Conservation (phyloP, 92 coral and sea anemone genomes). For the Nematostella vectensis region DNA sequence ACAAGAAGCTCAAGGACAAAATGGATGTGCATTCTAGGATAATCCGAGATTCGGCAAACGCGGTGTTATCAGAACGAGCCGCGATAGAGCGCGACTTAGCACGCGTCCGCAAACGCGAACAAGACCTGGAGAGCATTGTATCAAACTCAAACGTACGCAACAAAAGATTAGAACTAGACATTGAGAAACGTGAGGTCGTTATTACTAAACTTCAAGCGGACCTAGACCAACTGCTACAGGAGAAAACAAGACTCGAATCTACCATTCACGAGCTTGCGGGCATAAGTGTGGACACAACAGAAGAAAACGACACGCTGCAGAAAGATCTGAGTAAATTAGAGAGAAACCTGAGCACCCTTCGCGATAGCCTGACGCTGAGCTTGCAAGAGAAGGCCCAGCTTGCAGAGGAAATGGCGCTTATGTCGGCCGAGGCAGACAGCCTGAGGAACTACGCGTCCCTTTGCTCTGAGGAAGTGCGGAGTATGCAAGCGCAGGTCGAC, state of each 20-base stretch:
- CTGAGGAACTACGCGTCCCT: conserved; percentile 59
- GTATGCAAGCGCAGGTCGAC: conserved; percentile 51
- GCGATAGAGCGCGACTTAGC: conserved; percentile 24
- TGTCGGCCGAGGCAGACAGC: conserved; percentile 58
- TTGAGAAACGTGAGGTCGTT: conserved; percentile 28
- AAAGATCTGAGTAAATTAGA: conserved; percentile 58
- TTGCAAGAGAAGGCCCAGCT: conserved; percentile 69
- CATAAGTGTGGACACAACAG: conserved; percentile 37
- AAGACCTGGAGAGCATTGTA: conserved; percentile 19
- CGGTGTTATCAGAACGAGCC: conserved; percentile 29
- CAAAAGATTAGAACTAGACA: conserved; percentile 25
- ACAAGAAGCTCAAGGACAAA: conserved; percentile 23
- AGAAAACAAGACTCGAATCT: conserved; percentile 39
- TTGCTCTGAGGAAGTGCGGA: conserved; percentile 62
- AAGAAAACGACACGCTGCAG: conserved; percentile 64
- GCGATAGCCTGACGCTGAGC: conserved; percentile 50
- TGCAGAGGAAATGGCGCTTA: conserved; percentile 55
- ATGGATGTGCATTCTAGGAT: conserved; percentile 24
- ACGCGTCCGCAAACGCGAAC: conserved; percentile 24
- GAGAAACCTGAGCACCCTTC: conserved; percentile 47
- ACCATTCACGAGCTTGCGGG: conserved; percentile 45
- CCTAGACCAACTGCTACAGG: conserved; percentile 25
- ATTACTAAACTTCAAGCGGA: conserved; percentile 26
- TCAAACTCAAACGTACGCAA: conserved; percentile 25
- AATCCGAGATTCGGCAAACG: conserved; percentile 32